A percentile compares a stretch with the other conserved stretches of the same genome.
Evolutionary conservation across 2,797 vertebrate genomes (phyloP).

Genomic region (Eulemur coronatus): DNA sequence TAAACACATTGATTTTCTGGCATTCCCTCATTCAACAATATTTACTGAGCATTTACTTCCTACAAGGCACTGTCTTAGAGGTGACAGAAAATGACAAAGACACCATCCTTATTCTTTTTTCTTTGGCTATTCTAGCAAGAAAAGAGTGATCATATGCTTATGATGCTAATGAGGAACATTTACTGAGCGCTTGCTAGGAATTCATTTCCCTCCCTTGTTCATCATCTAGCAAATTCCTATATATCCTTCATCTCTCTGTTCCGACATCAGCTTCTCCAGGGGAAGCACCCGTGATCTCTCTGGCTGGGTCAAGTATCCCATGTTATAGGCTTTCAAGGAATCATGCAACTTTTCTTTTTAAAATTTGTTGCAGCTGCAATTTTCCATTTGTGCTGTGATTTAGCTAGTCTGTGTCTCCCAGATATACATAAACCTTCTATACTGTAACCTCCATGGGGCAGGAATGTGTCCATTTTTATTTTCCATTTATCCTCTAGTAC

Average conservation of each 20-base stretch:
- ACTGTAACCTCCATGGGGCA: not conserved
- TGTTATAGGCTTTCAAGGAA: not conserved
- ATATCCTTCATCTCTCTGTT: not conserved
- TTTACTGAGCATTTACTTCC: constrained; percentile 43
- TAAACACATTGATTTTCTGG: constrained; percentile 9
- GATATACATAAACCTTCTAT: not conserved
- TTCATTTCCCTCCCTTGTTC: not conserved
- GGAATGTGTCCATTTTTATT: not conserved
- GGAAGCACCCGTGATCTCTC: not conserved
- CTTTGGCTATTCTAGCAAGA: not conserved
- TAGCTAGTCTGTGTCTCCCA: not conserved
- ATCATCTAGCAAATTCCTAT: not conserved
- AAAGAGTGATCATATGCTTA: not conserved
- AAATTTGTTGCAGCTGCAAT: not conserved
- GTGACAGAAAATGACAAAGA: constrained; percentile 28
- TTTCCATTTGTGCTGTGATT: not conserved
- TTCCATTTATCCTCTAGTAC: not conserved
- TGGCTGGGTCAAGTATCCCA: not conserved
- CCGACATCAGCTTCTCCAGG: not conserved
- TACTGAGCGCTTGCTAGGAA: not conserved
- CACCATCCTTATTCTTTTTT: not conserved
- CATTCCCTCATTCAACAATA: constrained; percentile 15
- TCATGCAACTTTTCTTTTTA: not conserved
- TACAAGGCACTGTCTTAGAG: constrained; percentile 15
- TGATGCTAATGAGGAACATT: not conserved